phyloP scores from a whole-genome alignment of 2,797 vertebrate genomes.

The Paguma larvata region DNA sequence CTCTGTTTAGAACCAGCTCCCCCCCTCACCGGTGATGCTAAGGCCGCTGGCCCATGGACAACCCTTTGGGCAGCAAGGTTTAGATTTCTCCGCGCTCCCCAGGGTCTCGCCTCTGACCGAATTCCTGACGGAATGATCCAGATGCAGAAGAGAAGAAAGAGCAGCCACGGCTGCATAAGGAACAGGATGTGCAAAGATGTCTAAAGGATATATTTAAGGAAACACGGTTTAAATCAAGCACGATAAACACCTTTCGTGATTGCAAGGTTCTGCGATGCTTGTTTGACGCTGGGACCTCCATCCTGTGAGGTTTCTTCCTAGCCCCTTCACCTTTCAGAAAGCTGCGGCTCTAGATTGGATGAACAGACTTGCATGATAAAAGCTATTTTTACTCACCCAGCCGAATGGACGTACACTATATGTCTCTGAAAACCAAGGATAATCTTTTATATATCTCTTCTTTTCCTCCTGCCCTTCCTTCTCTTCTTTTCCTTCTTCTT shows the following conservation, averaged over 20 bases:
- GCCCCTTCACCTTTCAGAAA: constrained; percentile 4
- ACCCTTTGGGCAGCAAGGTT: too few relatives aligned
- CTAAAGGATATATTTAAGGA: too few relatives aligned
- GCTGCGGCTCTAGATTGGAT: background rate
- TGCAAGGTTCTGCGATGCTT: background rate
- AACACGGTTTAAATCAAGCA: background rate
- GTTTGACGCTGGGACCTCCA: constrained; percentile 20
- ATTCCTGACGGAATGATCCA: background rate
- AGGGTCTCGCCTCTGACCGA: background rate
- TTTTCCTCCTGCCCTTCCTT: background rate
- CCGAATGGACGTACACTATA: background rate
- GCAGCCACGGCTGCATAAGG: background rate
- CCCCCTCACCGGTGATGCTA: accelerated
- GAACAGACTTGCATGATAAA: constrained; percentile 56
- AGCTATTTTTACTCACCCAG: constrained; percentile 65
- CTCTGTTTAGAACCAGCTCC: background rate
- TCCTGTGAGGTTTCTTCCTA: background rate
- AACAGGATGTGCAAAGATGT: background rate
- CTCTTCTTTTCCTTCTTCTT: background rate
- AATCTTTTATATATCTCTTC: background rate
- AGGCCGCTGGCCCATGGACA: too few relatives aligned
- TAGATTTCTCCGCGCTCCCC: accelerated
- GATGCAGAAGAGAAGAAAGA: background rate
- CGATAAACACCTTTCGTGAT: background rate
- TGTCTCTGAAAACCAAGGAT: constrained; percentile 57